phyloP scores from a whole-genome alignment of 2,797 vertebrate species.

The Takifugu ocellatus region DNA sequence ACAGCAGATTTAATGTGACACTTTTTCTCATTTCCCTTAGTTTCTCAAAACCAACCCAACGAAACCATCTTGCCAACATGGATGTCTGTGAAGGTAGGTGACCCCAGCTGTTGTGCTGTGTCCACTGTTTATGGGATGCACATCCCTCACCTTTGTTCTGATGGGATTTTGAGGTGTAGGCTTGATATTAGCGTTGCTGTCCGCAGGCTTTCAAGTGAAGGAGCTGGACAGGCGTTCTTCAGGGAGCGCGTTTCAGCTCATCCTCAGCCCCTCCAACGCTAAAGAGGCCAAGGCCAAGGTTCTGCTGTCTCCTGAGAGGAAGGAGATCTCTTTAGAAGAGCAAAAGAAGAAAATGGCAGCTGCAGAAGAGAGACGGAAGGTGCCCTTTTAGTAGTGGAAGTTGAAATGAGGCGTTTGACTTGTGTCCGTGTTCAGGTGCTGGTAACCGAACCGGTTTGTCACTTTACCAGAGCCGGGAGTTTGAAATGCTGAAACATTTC shows the following conservation, averaged over 20 bases:
- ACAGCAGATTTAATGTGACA: neutral
- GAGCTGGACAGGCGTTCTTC: conserved; percentile 94
- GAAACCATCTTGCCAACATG: conserved; percentile 60
- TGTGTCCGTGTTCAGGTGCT: too few relatives aligned
- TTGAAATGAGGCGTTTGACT: too few relatives aligned
- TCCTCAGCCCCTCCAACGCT: conserved; percentile 76
- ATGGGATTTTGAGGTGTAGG: too few relatives aligned
- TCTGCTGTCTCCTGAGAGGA: conserved; percentile 90
- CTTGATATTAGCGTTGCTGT: too few relatives aligned
- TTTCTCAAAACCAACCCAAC: conserved; percentile 20
- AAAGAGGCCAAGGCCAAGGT: conserved; percentile 85
- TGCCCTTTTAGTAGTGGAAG: conserved; percentile 32
- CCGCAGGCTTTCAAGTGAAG: conserved; percentile 86
- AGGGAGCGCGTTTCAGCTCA: conserved; percentile 94
- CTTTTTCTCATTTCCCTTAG: conserved; percentile 31
- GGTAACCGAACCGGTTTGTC: neutral
- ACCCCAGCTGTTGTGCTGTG: too few relatives aligned
- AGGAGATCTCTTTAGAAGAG: conserved; percentile 92
- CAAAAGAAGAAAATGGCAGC: conserved; percentile 95
- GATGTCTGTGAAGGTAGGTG: conserved; percentile 63
- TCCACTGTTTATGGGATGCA: too few relatives aligned
- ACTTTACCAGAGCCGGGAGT: conserved; percentile 83
- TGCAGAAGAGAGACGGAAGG: conserved; percentile 95
- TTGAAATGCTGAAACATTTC: conserved; percentile 91
- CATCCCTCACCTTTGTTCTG: too few relatives aligned